Evolutionary conservation across 1,140 invertebrate genomes (phyloP).

Genomic region (Eriocheir sinensis): DNA sequence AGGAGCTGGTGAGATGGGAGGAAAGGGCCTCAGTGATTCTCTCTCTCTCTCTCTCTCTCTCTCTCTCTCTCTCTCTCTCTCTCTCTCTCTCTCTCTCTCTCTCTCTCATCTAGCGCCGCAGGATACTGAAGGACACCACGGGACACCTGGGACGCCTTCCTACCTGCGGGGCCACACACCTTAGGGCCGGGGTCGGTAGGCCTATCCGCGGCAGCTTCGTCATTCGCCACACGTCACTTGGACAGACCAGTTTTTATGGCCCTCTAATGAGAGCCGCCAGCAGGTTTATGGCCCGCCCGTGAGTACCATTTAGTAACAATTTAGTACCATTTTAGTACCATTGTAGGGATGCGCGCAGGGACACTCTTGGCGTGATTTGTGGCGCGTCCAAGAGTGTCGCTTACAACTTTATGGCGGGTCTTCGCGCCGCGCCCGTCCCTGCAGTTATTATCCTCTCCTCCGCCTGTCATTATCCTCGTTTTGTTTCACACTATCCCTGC

Average conservation of each 20-base stretch:
- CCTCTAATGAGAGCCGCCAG: slow-evolving; percentile 71
- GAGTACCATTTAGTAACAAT: slow-evolving; percentile 77
- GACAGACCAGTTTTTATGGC: slow-evolving; percentile 76
- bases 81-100: no score
- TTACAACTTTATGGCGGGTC: slow-evolving; percentile 68
- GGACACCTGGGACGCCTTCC: no score
- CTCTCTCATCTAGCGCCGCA: no score
- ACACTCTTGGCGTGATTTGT: slow-evolving; percentile 71
- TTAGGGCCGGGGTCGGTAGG: slow-evolving; percentile 51
- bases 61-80: no score
- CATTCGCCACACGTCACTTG: slow-evolving; percentile 66
- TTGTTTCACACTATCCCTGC: slow-evolving; percentile 44
- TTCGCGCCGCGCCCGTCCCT: neutral
- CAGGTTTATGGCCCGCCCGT: slow-evolving; percentile 73
- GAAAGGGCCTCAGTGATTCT: neutral
- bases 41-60: slow-evolving; percentile 29
- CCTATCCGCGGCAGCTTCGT: slow-evolving; percentile 67
- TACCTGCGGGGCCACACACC: slow-evolving; percentile 36
- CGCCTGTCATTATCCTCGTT: slow-evolving; percentile 36
- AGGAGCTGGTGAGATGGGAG: neutral
- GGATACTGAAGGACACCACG: no score
- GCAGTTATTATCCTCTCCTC: slow-evolving; percentile 17
- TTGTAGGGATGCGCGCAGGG: slow-evolving; percentile 71
- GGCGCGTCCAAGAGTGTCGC: slow-evolving; percentile 51
- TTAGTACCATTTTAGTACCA: slow-evolving; percentile 76